Evolutionary conservation across 2,888 invertebrate species (phyloP).

Genomic region (Leptinotarsa rubiginosa): DNA sequence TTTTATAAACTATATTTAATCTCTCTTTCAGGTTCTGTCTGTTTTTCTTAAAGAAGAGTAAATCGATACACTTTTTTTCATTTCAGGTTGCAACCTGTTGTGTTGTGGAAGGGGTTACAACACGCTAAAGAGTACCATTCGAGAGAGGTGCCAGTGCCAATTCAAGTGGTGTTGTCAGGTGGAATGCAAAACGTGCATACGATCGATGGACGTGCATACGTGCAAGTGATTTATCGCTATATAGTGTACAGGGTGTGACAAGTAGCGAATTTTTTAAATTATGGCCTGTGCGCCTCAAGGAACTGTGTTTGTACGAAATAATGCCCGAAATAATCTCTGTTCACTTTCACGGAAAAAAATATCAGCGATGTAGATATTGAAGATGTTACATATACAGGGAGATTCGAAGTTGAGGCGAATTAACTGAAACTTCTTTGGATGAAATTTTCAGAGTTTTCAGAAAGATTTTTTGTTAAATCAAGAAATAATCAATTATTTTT

Average conservation of each 20-base stretch:
- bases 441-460: too few species aligned
- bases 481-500: too few species aligned
- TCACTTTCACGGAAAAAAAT: too few species aligned
- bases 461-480: too few species aligned
- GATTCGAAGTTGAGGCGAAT: too few species aligned
- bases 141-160: slow-evolving; percentile 90
- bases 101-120: slow-evolving; percentile 96
- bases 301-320: neutral
- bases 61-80: neutral
- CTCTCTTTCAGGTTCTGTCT: too few species aligned
- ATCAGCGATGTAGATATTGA: too few species aligned
- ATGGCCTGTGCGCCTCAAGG: neutral
- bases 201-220: slow-evolving; percentile 82
- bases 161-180: slow-evolving; percentile 98
- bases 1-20: too few species aligned
- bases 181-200: slow-evolving; percentile 88
- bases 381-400: too few species aligned
- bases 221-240: slow-evolving; percentile 78
- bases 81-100: slow-evolving; percentile 76
- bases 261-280: neutral
- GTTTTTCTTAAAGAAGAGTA: too few species aligned
- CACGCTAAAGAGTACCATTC: slow-evolving; percentile 81
- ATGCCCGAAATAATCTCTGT: too few species aligned
- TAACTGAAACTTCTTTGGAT: too few species aligned
- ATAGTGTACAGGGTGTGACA: slow-evolving; percentile 15